Evolutionary conservation across 2,113 vertebrate species (phyloP).

Genomic region (Oryctolagus cuniculus): DNA sequence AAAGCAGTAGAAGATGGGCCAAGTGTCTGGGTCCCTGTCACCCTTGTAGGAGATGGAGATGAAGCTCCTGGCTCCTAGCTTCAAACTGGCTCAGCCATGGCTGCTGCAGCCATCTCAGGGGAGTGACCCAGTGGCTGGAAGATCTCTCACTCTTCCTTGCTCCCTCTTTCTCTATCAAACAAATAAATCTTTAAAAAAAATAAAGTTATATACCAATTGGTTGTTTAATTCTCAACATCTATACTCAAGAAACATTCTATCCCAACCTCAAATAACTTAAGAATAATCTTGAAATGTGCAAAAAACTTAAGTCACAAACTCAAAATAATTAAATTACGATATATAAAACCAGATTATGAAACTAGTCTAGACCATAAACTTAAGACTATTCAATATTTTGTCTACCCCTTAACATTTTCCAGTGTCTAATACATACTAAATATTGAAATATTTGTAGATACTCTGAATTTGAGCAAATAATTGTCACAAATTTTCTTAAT

Average conservation of each 20-base stretch:
- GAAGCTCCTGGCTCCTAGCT: no score
- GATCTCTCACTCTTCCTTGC: no score
- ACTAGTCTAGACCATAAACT: not conserved
- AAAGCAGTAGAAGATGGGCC: no score
- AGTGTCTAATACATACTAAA: not conserved
- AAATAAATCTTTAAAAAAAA: not conserved
- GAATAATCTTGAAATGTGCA: not conserved
- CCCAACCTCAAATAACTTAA: not conserved
- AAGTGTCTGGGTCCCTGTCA: no score
- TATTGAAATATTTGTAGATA: not conserved
- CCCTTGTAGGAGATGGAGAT: no score
- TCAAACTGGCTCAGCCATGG: no score
- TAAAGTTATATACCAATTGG: not conserved
- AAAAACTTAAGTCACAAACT: constrained; percentile 18
- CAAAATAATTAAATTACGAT: constrained; percentile 20
- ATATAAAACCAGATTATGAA: not conserved
- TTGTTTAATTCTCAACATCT: not conserved
- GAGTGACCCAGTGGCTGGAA: no score
- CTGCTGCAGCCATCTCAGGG: no score
- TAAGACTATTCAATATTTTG: not conserved
- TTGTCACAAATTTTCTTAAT: not conserved
- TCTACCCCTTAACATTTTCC: not conserved
- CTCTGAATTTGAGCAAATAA: not conserved
- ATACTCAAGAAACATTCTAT: constrained; percentile 5
- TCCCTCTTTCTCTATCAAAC: no score